A percentile compares a stretch with the other conserved stretches of the same genome.
phyloP scores from a whole-genome alignment of 2,113 vertebrate species.

The Otolemur garnettii region DNA sequence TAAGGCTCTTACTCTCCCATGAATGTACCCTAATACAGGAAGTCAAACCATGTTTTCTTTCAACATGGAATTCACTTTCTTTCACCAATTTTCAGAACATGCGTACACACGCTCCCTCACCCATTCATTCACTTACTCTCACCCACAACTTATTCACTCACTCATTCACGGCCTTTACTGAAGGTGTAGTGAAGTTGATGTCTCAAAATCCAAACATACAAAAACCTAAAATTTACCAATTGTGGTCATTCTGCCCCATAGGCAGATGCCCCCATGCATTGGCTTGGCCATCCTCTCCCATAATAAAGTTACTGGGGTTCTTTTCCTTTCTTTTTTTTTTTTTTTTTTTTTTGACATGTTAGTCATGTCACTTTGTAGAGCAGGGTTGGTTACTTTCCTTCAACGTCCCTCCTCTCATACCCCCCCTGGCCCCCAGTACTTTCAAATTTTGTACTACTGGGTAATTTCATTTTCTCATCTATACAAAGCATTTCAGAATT shows the following conservation, averaged over 20 bases:
- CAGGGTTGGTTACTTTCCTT: not conserved
- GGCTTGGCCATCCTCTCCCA: not conserved
- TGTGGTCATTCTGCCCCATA: not conserved
- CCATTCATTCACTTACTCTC: not conserved
- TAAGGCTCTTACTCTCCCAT: not conserved
- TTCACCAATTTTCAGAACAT: not conserved
- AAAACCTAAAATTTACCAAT: not conserved
- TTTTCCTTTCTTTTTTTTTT: no score
- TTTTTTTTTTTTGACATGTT: not conserved
- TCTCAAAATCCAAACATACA: not conserved
- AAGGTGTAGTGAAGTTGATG: not conserved
- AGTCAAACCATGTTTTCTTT: no score
- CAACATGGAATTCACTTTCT: not conserved
- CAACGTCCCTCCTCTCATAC: not conserved
- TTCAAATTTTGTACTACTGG: not conserved
- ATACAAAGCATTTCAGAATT: not conserved
- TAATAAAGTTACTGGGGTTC: not conserved
- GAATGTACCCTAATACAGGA: not conserved
- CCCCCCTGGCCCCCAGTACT: not conserved
- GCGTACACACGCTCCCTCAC: not conserved
- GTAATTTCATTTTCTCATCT: conserved; percentile 15
- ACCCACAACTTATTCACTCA: not conserved
- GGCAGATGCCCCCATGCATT: not conserved
- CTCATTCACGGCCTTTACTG: not conserved
- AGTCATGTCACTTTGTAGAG: not conserved